Base-by-base conservation (phyloP, 2,888 invertebrate genomes). In the Leistus spinibarbis region DNA sequence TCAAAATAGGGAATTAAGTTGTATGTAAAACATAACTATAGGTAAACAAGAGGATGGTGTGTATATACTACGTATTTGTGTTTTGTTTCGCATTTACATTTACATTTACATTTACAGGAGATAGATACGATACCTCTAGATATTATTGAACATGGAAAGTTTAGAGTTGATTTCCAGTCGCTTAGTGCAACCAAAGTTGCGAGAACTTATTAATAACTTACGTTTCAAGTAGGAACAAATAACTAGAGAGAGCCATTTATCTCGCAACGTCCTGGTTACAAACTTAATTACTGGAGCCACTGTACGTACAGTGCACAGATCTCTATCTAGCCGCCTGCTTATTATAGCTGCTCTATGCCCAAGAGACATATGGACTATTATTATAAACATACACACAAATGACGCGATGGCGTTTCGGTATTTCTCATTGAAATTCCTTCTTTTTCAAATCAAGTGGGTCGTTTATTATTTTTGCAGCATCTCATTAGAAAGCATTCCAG, bases 141-240 rank as follows among this genome's bases (percentile, higher is more conserved):
- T 40, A 10, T 40, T 7, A 13, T 40, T 10, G 40, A 7, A 40
- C 7, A 40, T 40, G 7, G 5, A 5, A 40, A 40, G 40, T 40
- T 40, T 10, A 3, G 40, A 40, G 40, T 40, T 40, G 40, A 40
- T 40, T 40, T 40, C 1, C 1, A 40, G 40, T 40, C 60, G 60
- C 13, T 60, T 60, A 60, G 60, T 60, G 60, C 60, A 60, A 40
- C 40, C 60, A 20, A 60, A 60, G 22, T 60, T 60, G 60, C 60
- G 60, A 60, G 20, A 60, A 60, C 60, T 60, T 60, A 60, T 60
- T 60, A 60, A 60, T 60, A 60, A 60, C 60, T 60, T 60, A 19
- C 19, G 60, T 60, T 60, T 20, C 60, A 2, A 60, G 60, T 60
- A 60, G 40, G 7, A 40, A 40, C 40, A 40, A 40, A 40, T 40